Evolutionary conservation across 2,888 invertebrate genomes (phyloP).

Genomic region (Zygaena filipendulae): DNA sequence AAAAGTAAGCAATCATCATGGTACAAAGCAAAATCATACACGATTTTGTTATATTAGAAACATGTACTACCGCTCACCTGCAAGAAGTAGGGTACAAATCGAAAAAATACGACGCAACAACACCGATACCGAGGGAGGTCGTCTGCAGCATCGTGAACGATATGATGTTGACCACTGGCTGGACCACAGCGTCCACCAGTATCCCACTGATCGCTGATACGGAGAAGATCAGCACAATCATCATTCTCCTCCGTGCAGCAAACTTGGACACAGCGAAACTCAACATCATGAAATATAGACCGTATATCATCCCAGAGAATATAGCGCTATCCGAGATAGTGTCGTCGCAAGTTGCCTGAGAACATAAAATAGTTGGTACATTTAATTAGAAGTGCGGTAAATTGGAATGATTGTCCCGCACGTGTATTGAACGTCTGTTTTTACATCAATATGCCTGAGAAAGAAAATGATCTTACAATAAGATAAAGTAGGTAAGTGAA

Average conservation of each 20-base stretch:
- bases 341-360: conserved; percentile 41
- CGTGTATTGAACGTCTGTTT: no score
- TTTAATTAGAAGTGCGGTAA: no score
- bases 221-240: conserved; percentile 43
- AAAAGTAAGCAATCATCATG: no score
- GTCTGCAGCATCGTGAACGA: conserved; percentile 32
- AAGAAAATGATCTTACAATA: no score
- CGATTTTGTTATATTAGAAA: no score
- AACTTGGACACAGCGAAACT: conserved; percentile 49
- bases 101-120: conserved; percentile 31
- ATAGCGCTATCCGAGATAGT: conserved; percentile 65
- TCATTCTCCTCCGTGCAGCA: conserved; percentile 57
- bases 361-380: no score
- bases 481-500: no score
- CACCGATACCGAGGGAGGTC: conserved; percentile 28
- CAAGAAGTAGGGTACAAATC: conserved; percentile 38
- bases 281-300: conserved; percentile 61
- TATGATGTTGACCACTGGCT: conserved; percentile 28
- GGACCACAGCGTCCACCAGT: conserved; percentile 48
- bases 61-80: no score
- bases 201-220: conserved; percentile 60
- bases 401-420: no score
- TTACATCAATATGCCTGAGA: no score
- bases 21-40: no score
- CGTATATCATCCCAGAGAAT: conserved; percentile 69